Evolutionary conservation across 2,113 vertebrate species (phyloP).

Genomic region (Scopus umbretta): DNA sequence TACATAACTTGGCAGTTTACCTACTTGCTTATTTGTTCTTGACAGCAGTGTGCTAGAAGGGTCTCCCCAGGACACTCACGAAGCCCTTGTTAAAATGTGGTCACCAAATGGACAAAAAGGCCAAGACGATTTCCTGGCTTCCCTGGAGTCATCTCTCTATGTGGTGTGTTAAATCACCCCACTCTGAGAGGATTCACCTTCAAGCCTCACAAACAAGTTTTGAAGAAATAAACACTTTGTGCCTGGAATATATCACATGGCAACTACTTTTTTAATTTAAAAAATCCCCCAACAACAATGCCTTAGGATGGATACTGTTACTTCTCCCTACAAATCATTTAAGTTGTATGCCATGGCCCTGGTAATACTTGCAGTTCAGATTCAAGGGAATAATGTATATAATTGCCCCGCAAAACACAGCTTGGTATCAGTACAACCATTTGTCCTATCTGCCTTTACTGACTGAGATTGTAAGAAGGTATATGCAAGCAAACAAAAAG

Average conservation of each 20-base stretch:
- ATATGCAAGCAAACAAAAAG: neutral
- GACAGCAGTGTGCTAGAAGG: neutral
- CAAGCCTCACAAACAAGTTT: neutral
- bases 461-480: neutral
- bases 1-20: neutral
- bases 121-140: neutral
- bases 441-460: neutral
- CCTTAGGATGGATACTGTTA: neutral
- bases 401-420: neutral
- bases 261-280: neutral
- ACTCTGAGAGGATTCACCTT: neutral
- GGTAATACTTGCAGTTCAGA: neutral
- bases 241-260: neutral
- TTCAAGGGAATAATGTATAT: neutral
- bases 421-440: neutral
- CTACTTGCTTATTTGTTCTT: neutral
- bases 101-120: neutral
- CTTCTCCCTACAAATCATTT: neutral
- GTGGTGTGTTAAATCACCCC: neutral
- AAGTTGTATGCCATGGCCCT: neutral
- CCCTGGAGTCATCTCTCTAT: neutral
- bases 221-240: neutral
- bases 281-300: accelerated
- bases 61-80: neutral
- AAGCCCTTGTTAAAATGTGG: neutral